These are phyloP conservation scores for Antheraea mylitta DNA, from an alignment of 1,140 invertebrate genomes.

Conservation along the genomic window DNA sequence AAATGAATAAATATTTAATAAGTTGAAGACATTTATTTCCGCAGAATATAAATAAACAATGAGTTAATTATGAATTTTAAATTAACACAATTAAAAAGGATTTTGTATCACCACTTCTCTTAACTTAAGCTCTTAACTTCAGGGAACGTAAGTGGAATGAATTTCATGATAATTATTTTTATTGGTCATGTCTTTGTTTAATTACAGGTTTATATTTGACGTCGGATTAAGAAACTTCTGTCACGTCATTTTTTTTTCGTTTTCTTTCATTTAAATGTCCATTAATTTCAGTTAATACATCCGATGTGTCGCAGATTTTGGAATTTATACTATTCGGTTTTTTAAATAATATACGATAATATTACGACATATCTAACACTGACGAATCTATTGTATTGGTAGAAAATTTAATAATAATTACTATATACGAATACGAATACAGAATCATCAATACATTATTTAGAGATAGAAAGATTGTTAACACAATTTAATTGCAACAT, in stretches of 20 bases:
- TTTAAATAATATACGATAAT: background rate
- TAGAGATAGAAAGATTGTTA: background rate
- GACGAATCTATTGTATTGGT: background rate
- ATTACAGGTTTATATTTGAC: conserved; percentile 66
- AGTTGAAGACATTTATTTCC: conserved; percentile 29
- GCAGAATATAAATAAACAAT: conserved; percentile 60
- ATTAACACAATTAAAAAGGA: conserved; percentile 60
- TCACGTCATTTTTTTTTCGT: conserved; percentile 58
- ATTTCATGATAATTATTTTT: conserved; percentile 58
- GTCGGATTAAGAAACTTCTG: conserved; percentile 66
- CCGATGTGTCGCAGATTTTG: conserved; percentile 66
- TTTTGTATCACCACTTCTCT: conserved; percentile 72
- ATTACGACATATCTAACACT: background rate
- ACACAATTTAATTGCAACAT: background rate
- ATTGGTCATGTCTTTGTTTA: conserved; percentile 41
- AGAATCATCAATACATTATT: background rate
- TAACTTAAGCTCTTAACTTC: conserved; percentile 50
- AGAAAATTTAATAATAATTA: background rate
- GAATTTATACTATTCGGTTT: conserved; percentile 39
- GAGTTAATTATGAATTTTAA: conserved; percentile 61
- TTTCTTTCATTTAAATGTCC: conserved; percentile 42
- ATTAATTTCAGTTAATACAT: conserved; percentile 69
- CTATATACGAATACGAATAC: background rate
- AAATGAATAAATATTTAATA: conserved; percentile 1
- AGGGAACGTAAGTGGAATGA: conserved; percentile 74